Conservation (phyloP, 2,888 invertebrate genomes). For the Chrysolina oricalcia region DNA sequence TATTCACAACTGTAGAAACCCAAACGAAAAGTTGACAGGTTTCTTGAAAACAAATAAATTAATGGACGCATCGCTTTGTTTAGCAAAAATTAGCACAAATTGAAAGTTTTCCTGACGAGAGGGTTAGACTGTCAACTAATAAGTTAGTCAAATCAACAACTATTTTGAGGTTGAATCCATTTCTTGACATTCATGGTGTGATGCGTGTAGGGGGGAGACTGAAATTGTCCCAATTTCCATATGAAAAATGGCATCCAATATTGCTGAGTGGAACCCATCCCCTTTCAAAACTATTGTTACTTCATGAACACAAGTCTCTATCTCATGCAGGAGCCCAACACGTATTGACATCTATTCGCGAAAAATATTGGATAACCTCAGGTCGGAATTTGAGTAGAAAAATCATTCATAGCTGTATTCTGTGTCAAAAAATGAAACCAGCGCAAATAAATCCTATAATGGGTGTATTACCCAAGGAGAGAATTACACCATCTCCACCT, state of each 20-base stretch:
- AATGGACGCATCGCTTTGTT: background rate
- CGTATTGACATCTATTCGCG: background rate
- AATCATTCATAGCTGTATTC: slow-evolving; percentile 16
- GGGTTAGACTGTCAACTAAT: background rate
- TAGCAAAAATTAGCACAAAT: background rate
- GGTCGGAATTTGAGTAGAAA: background rate
- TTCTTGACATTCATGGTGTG: background rate
- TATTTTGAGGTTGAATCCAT: background rate
- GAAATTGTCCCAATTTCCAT: background rate
- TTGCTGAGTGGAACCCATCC: no score
- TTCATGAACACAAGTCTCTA: slow-evolving; percentile 30
- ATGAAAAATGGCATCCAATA: slow-evolving; percentile 16
- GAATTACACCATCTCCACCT: slow-evolving; percentile 32
- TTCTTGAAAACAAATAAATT: background rate
- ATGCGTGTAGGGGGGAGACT: background rate
- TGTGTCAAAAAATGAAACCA: slow-evolving; percentile 3
- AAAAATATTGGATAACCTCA: background rate
- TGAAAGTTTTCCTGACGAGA: background rate
- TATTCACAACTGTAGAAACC: background rate
- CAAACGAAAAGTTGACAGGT: background rate
- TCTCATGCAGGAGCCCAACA: no score
- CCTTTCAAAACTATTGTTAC: slow-evolving; percentile 19
- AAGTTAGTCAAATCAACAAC: background rate
- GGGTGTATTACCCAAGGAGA: slow-evolving; percentile 35
- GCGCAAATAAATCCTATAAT: background rate